Evolutionary conservation across 1,140 invertebrate species (phyloP), one percentile per base, ranked within the genome.

Genomic region (Tetramorium simillimum): DNA sequence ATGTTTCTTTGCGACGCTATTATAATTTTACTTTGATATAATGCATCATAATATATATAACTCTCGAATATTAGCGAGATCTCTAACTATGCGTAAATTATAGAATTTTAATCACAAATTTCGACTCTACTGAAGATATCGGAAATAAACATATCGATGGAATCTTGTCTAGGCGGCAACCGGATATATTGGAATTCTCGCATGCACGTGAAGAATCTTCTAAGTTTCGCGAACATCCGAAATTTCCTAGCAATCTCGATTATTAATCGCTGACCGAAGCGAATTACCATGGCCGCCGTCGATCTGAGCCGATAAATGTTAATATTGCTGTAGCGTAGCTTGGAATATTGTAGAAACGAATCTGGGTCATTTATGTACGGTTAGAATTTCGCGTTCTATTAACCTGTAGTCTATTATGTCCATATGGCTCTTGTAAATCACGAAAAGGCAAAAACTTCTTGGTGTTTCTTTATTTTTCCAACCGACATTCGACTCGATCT

Each of bases 391-490:
- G 24, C 14, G 53, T 84, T 81, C 63, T 75, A 84, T 60, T 60
- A 84, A 75, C 69, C 40, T 75, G 28, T 46, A 84, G 67, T 73
- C 51, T 46, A 46, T 37, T 73, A 51, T 21, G 28, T 62, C 53
- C 80, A 84, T 37, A 49, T 84, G 53, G 69, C 56, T 75, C 69
- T 84, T 84, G 53, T 84, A 84, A 84, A 84, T 84, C 80, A 73
- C 53, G 49, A 70, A 33, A 33, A 80, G 51, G 46, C 77, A 58
- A 16, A 82, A 82, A 84, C 80, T 84, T 84, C 67, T 73, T 40
- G 40, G 56, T 60, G 18, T 14, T 82, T 73, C 24, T 82, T 84
- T 84, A 84, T 75, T 84, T 84, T 75, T 49, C 53, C 72, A 40
- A 75, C 80, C 69, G 40, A 73, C 53, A 75, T 84, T 84, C 80